These are phyloP conservation scores for Megaceryle alcyon DNA, from an alignment of 2,797 vertebrate genomes.

Conservation along the genomic window DNA sequence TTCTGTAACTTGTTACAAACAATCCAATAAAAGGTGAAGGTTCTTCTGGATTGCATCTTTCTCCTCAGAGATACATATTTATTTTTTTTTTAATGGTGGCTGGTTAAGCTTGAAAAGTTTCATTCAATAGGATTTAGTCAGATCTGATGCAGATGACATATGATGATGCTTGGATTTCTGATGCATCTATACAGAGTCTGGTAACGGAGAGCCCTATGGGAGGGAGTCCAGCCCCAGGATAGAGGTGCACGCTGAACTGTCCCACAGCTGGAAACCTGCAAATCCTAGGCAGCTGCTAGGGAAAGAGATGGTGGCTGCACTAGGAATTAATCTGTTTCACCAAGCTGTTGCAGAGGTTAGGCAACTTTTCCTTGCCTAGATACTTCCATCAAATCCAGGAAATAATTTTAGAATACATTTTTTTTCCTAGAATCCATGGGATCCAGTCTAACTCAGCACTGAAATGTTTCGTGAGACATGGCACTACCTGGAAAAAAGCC, in stretches of 20 bases:
- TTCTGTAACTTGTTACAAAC: not conserved
- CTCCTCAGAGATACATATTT: not conserved
- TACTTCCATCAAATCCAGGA: not conserved
- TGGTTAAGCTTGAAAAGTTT: not conserved
- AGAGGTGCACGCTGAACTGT: not conserved
- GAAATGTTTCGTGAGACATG: not conserved
- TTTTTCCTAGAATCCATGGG: not conserved
- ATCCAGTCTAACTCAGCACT: not conserved
- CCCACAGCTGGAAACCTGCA: not conserved
- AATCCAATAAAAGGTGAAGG: not conserved
- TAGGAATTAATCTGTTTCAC: not conserved
- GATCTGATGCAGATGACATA: not conserved
- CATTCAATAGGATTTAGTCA: not conserved
- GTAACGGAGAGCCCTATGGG: not conserved
- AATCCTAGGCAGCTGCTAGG: not conserved
- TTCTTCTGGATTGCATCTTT: not conserved
- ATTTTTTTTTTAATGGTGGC: accelerated
- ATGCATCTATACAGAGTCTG: not conserved
- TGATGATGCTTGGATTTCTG: not conserved
- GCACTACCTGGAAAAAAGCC: not conserved
- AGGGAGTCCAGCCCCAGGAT: not conserved
- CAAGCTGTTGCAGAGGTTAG: not conserved
- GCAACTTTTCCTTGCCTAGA: not conserved
- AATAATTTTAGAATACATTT: not conserved
- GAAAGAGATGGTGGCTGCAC: not conserved